Conservation (phyloP, 2,888 invertebrate species). For the Caenorhabditis uteleia region DNA sequence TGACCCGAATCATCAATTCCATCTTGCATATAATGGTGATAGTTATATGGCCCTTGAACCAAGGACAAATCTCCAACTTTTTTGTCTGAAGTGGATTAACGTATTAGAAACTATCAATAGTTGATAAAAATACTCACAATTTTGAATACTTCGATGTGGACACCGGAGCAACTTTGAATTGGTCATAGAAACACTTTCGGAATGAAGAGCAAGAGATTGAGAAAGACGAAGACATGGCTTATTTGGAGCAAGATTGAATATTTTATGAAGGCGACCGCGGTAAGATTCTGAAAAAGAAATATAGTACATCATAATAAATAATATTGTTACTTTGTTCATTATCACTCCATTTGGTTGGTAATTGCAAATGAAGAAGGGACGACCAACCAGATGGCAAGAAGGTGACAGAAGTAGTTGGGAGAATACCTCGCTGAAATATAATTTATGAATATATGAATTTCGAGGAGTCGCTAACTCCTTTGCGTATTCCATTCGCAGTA, state of each 20-base stretch:
- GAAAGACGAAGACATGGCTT: slow-evolving; percentile 46
- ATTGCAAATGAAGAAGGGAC: slow-evolving; percentile 47
- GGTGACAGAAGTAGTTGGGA: slow-evolving; percentile 38
- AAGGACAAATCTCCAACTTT: slow-evolving; percentile 65
- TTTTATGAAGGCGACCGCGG: slow-evolving; percentile 49
- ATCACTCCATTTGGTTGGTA: slow-evolving; percentile 45
- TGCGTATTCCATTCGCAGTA: slow-evolving; percentile 36
- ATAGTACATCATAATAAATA: not conserved
- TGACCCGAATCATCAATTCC: slow-evolving; percentile 80
- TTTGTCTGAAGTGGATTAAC: slow-evolving; percentile 45
- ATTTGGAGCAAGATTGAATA: slow-evolving; percentile 45
- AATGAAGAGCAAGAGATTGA: slow-evolving; percentile 31
- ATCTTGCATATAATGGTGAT: slow-evolving; percentile 96
- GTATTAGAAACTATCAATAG: not conserved
- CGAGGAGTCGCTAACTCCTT: slow-evolving; percentile 32
- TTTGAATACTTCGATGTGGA: slow-evolving; percentile 43
- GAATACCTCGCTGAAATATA: slow-evolving; percentile 27
- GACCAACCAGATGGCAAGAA: slow-evolving; percentile 55
- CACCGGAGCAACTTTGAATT: slow-evolving; percentile 31
- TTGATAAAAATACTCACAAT: slow-evolving; percentile 27
- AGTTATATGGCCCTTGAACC: slow-evolving; percentile 85
- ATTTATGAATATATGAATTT: not conserved
- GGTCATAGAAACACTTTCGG: slow-evolving; percentile 27
- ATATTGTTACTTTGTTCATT: slow-evolving; percentile 36
- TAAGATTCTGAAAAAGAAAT: slow-evolving; percentile 29